Base-by-base conservation (phyloP, 1,140 invertebrate species). In the Sinella curviseta region DNA sequence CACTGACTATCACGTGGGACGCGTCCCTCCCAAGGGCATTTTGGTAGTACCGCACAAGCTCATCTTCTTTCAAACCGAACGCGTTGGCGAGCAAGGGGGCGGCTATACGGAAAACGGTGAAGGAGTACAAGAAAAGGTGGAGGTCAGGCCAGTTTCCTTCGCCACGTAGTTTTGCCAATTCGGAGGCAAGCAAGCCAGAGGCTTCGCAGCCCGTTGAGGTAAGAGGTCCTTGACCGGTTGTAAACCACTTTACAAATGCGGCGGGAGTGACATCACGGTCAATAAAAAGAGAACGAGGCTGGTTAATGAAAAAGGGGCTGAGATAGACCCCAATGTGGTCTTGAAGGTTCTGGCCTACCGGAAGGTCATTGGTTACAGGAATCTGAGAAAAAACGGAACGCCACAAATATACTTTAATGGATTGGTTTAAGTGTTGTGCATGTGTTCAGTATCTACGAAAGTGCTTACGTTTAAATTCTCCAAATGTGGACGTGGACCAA, bases 401-500 rank as follows among this genome's bases (percentile, higher is more conserved):
- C n/a, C n/a, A 20, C 1, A 74, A 74, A 48, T 57, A 83, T 8
- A 80, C 70, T 1, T 74, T 75, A 0, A 74, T 0, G 74, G 74
- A 34, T 55, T 39, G 2, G 76, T n/a, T n/a, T 35, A 8, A 82
- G 35, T 0, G 8, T 20, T 48, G 77, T 14, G 34, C 78, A 30
- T 14, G 31, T 3, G 31, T 24, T 70, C 28, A 70, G 65, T 31
- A 31, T 4, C 3, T 24, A 67, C 31, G 17, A 24, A 28, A 8
- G 80, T 30, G 78, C 77, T 74, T n/a, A n/a, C n/a, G n/a, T 77
- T 75, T 14, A 70, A 30, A 55, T 78, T 78, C 83, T 26, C 85
- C 81, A 12, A 89, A 77, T 88, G 85, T 3, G 85, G 79, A 60
- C 77, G 84, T 14, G 87, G 86, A 65, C 87, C 87, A 67, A 89